Base-by-base conservation (phyloP, 2,888 invertebrate species). In the Tachina grossa region DNA sequence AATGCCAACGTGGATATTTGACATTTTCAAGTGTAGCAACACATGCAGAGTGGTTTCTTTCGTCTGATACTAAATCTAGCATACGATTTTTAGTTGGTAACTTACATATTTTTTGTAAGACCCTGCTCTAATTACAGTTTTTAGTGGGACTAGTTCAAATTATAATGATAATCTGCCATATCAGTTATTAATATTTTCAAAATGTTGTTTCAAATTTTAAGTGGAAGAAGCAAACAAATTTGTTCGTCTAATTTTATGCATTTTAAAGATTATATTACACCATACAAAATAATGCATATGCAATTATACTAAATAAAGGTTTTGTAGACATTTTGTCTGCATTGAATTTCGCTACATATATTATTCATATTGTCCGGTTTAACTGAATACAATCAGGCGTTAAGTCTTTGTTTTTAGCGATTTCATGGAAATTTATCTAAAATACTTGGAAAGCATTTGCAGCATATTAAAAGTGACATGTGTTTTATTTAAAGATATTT, bases 241-340 rank as follows among this genome's bases (percentile, higher is more conserved):
- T 85, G 81, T 87, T 87, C 87, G 76, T 86, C 63, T 79, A 85
- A 86, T 88, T 88, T 88, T 87, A 87, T 81, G 86, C 88, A 87
- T 88, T 85, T 88, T 86, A 88, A 83, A 79, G 86, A 87, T 88
- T 86, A 78, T 63, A 83, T 88, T 88, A 85, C 87, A 78, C 39
- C n/a, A 68, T 74, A 79, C 55, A 59, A 51, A 59, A 51, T 41
- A n/a, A 41, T 31, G 57, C 75, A 79, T 57, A 59, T 66, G 71
- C 57, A 53, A 66, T 55, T 47, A 51, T 72, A 49, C 57, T 43
- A 39, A 49, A 43, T 55, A 43, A 1, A 51, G 10, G 51, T 19
- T 22, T 47, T 45, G 45, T 76, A 77, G 61, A 74, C 74, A 66
- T 49, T 22, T 31, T 49, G 77, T 11, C 77, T 77, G 43, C 55